phyloP scores from a whole-genome alignment of 2,113 vertebrate species.

The Zonotrichia leucophrys region DNA sequence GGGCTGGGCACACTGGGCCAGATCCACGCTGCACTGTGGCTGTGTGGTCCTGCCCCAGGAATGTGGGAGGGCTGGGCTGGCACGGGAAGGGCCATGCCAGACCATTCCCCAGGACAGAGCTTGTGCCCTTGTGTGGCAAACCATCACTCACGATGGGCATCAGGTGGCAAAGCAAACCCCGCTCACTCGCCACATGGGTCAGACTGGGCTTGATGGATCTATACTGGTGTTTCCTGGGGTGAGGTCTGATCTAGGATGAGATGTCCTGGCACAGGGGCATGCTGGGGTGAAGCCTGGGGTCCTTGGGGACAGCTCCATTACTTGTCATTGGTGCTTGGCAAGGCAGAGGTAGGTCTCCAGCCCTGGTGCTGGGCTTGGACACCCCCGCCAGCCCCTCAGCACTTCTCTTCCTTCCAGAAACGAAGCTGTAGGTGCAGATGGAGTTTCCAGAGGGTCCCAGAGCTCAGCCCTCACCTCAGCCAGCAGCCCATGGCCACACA shows the following conservation, averaged over 20 bases:
- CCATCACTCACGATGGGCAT: not conserved
- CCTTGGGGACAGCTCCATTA: not conserved
- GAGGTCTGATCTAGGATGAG: not conserved
- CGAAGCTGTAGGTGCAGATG: not conserved
- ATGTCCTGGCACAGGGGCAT: not conserved
- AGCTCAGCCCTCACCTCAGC: not conserved
- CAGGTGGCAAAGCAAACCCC: not conserved
- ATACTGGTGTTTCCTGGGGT: not conserved
- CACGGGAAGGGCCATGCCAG: fast-evolving
- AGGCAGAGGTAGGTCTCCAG: not conserved
- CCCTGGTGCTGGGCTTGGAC: not conserved
- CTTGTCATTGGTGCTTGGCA: not conserved
- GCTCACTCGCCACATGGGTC: fast-evolving
- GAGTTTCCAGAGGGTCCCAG: not conserved
- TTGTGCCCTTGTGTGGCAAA: not conserved
- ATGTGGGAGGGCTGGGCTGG: not conserved
- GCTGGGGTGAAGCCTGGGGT: not conserved
- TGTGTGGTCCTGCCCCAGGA: not conserved
- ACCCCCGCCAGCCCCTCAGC: not conserved
- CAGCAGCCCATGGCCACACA: not conserved
- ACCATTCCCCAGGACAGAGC: too few species aligned
- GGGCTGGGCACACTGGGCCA: not conserved
- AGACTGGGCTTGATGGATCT: not conserved
- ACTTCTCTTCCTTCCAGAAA: slow-evolving; percentile 31
- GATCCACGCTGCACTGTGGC: fast-evolving